These are phyloP conservation scores for Akabosia matsudoensis DNA, from an alignment of 1,140 invertebrate genomes.

Conservation along the genomic window DNA sequence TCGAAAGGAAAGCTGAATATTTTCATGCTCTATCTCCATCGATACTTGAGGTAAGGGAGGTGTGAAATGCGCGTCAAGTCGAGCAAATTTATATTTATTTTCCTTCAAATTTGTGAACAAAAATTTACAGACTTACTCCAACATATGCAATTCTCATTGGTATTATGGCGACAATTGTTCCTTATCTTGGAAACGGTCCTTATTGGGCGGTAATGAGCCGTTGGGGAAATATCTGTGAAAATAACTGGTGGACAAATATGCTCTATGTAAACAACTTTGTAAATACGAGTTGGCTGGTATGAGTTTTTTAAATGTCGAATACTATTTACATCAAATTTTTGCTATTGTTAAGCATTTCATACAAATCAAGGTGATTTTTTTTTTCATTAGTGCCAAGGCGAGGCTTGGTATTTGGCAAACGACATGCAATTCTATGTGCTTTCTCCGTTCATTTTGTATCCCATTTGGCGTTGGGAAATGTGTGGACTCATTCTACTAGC, in stretches of 20 bases:
- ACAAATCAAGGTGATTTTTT: neutral
- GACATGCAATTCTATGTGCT: constrained; percentile 76
- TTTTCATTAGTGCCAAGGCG: constrained; percentile 64
- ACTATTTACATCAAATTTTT: constrained; percentile 5
- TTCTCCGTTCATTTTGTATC: constrained; percentile 54
- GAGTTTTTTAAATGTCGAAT: neutral
- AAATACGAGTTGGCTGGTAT: constrained; percentile 52
- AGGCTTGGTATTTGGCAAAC: constrained; percentile 77
- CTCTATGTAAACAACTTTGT: constrained; percentile 83
- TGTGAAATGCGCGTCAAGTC: no score
- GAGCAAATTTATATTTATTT: neutral
- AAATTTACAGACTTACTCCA: constrained; percentile 63
- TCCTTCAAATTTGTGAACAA: no score
- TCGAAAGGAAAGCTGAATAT: constrained; percentile 59
- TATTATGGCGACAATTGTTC: constrained; percentile 67
- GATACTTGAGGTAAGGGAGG: constrained; percentile 47
- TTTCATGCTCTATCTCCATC: constrained; percentile 58
- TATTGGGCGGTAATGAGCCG: constrained; percentile 59
- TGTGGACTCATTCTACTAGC: constrained; percentile 36
- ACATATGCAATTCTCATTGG: constrained; percentile 65
- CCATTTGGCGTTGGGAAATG: constrained; percentile 47
- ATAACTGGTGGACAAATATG: constrained; percentile 79
- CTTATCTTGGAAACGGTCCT: constrained; percentile 64
- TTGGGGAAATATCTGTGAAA: constrained; percentile 61
- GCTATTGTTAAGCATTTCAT: neutral